Evolutionary conservation across 2,888 invertebrate species (phyloP).

Genomic region (Tricholauxania praeusta): DNA sequence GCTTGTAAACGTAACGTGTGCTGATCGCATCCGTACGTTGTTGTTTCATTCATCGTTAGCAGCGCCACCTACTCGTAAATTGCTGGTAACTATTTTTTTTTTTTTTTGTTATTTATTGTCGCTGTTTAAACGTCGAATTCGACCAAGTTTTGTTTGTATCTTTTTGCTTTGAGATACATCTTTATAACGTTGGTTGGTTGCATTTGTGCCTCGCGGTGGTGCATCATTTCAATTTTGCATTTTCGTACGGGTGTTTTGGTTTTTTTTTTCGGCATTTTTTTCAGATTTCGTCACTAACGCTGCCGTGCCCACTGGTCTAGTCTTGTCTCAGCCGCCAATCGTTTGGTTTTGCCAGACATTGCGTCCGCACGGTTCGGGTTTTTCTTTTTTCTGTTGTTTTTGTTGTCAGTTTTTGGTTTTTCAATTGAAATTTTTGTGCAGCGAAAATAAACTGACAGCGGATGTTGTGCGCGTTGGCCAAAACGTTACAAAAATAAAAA

Average conservation of each 20-base stretch:
- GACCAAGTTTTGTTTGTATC: no score
- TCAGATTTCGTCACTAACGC: conserved; percentile 32
- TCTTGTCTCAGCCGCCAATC: conserved; percentile 27
- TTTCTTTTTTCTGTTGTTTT: not conserved
- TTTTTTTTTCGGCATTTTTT: not conserved
- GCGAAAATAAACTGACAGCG: not conserved
- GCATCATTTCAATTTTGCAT: conserved; percentile 5
- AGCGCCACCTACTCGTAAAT: no score
- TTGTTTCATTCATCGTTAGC: no score
- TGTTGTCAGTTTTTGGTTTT: conserved; percentile 3
- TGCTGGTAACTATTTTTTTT: no score
- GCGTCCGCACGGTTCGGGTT: conserved; percentile 22
- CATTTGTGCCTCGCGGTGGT: no score
- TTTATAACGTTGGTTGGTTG: no score
- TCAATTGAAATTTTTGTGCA: conserved; percentile 9
- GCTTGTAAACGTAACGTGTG: no score
- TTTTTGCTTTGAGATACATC: no score
- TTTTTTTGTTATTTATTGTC: no score
- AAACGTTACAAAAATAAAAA: conserved; percentile 11
- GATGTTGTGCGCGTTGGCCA: conserved; percentile 32
- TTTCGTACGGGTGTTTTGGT: not conserved
- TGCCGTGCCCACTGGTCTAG: conserved; percentile 27
- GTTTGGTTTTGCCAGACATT: conserved; percentile 32
- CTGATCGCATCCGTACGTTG: no score
- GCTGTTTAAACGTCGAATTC: no score